Percentiles rank a stretch among this genome's conserved stretches.
phyloP scores from a whole-genome alignment of 2,797 vertebrate species.

The Euphonia xanthogaster region DNA sequence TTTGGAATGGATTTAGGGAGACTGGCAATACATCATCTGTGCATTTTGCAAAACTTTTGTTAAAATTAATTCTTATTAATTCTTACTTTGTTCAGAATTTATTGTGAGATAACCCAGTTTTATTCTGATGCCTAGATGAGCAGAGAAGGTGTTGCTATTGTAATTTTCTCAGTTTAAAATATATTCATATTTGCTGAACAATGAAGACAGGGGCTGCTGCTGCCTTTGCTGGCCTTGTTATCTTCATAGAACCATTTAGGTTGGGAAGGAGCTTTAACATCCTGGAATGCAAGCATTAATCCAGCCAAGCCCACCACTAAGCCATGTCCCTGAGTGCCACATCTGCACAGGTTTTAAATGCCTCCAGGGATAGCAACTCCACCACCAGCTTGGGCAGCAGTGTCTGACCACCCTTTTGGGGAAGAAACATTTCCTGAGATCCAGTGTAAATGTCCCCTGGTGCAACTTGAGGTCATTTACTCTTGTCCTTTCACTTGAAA shows the following conservation, averaged over 20 bases:
- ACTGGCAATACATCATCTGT: not conserved
- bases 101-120: not conserved
- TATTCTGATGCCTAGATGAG: not conserved
- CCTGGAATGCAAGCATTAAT: not conserved
- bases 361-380: not conserved
- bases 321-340: not conserved
- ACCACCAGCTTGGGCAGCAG: not conserved
- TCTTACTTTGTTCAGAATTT: not conserved
- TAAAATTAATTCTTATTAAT: not conserved
- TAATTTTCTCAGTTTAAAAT: not conserved
- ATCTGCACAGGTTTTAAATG: not conserved
- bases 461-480: not conserved
- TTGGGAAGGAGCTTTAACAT: not conserved
- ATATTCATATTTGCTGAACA: not conserved
- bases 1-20: not conserved
- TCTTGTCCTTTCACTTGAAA: not conserved
- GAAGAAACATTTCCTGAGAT: not conserved
- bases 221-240: not conserved
- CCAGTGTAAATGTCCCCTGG: not conserved
- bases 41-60: not conserved
- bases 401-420: not conserved
- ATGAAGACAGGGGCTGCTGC: not conserved
- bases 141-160: not conserved
- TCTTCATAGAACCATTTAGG: not conserved
- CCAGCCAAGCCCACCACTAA: not conserved